phyloP scores from a whole-genome alignment of 2,888 invertebrate genomes.

The Cerastis leucographa region DNA sequence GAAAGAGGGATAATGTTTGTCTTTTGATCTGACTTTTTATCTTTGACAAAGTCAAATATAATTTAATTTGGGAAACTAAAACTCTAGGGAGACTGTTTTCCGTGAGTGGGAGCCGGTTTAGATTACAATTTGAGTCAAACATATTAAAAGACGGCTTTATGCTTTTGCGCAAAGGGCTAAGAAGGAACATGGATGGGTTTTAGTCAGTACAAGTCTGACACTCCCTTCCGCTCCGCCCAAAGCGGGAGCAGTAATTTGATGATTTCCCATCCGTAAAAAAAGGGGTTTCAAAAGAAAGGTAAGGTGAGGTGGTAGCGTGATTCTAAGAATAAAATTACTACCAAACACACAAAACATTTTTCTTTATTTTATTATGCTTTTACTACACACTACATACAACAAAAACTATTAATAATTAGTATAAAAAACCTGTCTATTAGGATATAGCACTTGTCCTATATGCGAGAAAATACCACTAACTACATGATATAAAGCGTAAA shows the following conservation, averaged over 20 bases:
- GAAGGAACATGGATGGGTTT: too few relatives aligned
- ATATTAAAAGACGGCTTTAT: not conserved
- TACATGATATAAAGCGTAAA: constrained; percentile 78
- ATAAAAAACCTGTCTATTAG: constrained; percentile 79
- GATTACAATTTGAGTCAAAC: not conserved
- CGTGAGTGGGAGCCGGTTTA: not conserved
- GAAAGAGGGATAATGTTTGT: not conserved
- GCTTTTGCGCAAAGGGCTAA: too few relatives aligned
- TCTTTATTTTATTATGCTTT: not conserved
- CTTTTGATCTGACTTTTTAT: constrained; percentile 1
- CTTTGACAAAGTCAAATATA: constrained; percentile 16
- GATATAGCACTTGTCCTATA: constrained; percentile 82
- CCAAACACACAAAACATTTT: not conserved
- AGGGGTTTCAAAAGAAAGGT: too few relatives aligned
- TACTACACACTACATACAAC: constrained; percentile 39
- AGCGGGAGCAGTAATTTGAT: too few relatives aligned
- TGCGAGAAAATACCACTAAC: constrained; percentile 80
- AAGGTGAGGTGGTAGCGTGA: too few relatives aligned
- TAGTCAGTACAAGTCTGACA: too few relatives aligned
- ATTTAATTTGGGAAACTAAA: constrained; percentile 29
- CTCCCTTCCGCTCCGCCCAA: too few relatives aligned
- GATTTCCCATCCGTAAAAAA: too few relatives aligned
- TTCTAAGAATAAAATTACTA: constrained; percentile 13
- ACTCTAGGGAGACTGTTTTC: not conserved
- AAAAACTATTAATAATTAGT: constrained; percentile 72